Conservation (phyloP, 2,797 vertebrate genomes). For the Amblyopsis hoosieri region DNA sequence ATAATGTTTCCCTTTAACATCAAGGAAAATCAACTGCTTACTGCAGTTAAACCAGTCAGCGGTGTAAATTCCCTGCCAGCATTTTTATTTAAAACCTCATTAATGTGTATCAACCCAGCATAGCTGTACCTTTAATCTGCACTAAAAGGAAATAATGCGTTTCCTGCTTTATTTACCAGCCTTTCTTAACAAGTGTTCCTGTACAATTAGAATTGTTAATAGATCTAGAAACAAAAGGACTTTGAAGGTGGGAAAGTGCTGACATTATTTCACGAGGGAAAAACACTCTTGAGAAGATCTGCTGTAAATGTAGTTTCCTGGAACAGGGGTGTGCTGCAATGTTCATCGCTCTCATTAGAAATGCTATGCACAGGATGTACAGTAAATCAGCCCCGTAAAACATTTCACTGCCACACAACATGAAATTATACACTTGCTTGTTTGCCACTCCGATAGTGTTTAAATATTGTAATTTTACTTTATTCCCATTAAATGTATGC, state of each 20-base stretch:
- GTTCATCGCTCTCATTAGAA: constrained; percentile 96
- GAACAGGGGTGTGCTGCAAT: constrained; percentile 94
- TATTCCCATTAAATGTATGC: constrained; percentile 99
- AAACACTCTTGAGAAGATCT: constrained; percentile 89
- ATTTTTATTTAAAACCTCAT: constrained; percentile 81
- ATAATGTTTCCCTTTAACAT: constrained; percentile 79
- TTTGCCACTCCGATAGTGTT: constrained; percentile 97
- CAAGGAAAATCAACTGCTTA: constrained; percentile 77
- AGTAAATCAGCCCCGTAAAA: constrained; percentile 99
- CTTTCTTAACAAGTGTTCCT: constrained; percentile 97
- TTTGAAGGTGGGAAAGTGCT: constrained; percentile 99
- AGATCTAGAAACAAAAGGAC: constrained; percentile 99
- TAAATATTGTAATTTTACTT: constrained; percentile 99
- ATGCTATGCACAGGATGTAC: constrained; percentile 91
- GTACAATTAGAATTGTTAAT: constrained; percentile 99
- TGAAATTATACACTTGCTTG: constrained; percentile 96
- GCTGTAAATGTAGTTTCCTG: constrained; percentile 98
- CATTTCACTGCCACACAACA: constrained; percentile 97
- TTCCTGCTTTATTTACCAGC: constrained; percentile 98
- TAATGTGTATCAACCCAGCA: constrained; percentile 78
- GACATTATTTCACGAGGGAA: constrained; percentile 98
- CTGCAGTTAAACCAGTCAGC: constrained; percentile 76
- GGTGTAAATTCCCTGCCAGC: constrained; percentile 77
- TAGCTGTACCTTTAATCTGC: constrained; percentile 89
- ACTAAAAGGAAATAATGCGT: constrained; percentile 95